phyloP scores from a whole-genome alignment of 2,888 invertebrate genomes.

The Thera britannica region DNA sequence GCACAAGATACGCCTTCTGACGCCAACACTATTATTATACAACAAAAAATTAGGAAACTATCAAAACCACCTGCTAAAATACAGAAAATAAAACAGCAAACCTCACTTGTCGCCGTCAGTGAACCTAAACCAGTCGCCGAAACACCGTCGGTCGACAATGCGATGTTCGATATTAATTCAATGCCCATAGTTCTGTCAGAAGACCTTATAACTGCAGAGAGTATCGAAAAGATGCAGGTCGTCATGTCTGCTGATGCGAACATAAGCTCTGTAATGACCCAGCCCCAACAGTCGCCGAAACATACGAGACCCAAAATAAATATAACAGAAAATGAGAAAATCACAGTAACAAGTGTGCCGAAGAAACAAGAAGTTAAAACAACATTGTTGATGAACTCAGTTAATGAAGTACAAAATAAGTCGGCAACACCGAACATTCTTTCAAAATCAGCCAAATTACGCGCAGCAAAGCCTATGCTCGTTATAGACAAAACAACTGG shows the following conservation, averaged over 20 bases:
- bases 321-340: conserved; percentile 64
- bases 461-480: conserved; percentile 76
- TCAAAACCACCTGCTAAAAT: conserved; percentile 66
- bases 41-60: conserved; percentile 72
- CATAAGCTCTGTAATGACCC: conserved; percentile 61
- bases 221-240: conserved; percentile 88
- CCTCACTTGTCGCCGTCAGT: conserved; percentile 59
- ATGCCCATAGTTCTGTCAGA: conserved; percentile 91
- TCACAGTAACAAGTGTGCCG: conserved; percentile 52
- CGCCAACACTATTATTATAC: conserved; percentile 70
- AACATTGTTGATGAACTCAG: conserved; percentile 71
- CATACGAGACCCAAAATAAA: conserved; percentile 63
- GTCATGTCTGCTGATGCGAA: conserved; percentile 79
- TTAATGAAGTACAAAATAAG: conserved; percentile 62
- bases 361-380: conserved; percentile 73
- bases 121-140: conserved; percentile 56
- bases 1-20: conserved; percentile 65
- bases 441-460: conserved; percentile 77
- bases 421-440: conserved; percentile 78
- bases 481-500: conserved; percentile 78
- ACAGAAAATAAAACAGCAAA: conserved; percentile 68
- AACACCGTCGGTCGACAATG: conserved; percentile 62
- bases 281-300: conserved; percentile 60
- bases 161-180: conserved; percentile 89
- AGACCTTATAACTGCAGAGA: conserved; percentile 88